Evolutionary conservation across 2,888 invertebrate genomes (phyloP).

Genomic region (Apocheima hispidaria): DNA sequence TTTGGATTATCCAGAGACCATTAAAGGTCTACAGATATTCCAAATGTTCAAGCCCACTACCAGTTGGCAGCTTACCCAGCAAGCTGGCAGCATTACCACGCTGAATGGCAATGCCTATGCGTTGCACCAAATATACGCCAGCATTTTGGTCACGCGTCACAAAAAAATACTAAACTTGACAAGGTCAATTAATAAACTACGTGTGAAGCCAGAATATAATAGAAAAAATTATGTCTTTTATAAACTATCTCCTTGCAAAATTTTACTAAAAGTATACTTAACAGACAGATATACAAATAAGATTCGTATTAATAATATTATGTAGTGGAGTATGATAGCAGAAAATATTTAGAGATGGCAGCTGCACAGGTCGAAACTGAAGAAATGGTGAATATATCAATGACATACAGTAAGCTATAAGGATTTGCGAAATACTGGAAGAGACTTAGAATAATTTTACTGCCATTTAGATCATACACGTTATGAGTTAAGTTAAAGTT

Average conservation of each 20-base stretch:
- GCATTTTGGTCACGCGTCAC: too few relatives aligned
- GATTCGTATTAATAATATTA: neutral
- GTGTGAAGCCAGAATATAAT: too few relatives aligned
- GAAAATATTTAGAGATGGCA: conserved; percentile 77
- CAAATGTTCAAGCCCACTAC: too few relatives aligned
- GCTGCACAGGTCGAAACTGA: conserved; percentile 59
- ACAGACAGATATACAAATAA: neutral
- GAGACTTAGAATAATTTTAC: neutral
- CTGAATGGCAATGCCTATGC: too few relatives aligned
- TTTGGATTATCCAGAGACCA: too few relatives aligned
- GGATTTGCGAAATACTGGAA: conserved; percentile 29
- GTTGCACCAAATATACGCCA: too few relatives aligned
- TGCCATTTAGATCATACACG: neutral
- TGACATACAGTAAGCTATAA: conserved; percentile 57
- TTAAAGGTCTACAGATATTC: too few relatives aligned
- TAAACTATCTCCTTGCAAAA: neutral
- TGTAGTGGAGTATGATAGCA: conserved; percentile 51
- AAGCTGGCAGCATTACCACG: too few relatives aligned
- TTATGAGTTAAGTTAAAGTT: neutral
- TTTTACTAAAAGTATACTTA: neutral
- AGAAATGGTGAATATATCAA: conserved; percentile 63
- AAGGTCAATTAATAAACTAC: too few relatives aligned
- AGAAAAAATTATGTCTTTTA: too few relatives aligned
- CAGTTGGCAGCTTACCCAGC: too few relatives aligned
- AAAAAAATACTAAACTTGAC: too few relatives aligned